Evolutionary conservation across 2,888 invertebrate species (phyloP).

Genomic region (Tachina lurida): DNA sequence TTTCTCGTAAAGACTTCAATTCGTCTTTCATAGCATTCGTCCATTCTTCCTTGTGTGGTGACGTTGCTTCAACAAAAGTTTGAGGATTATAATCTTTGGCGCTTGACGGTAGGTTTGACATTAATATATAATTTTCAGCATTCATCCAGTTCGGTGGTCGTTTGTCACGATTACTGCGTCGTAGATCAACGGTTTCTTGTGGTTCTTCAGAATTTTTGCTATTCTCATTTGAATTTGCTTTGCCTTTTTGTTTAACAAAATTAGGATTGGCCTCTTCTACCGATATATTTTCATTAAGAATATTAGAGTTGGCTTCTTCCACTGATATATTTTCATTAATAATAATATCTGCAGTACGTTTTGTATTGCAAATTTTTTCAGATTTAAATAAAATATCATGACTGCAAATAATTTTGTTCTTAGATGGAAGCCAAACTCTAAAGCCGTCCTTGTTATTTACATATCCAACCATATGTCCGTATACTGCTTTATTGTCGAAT

Average conservation of each 20-base stretch:
- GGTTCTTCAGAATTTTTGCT: too few relatives aligned
- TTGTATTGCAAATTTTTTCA: slow-evolving; percentile 26
- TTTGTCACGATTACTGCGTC: too few relatives aligned
- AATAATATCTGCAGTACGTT: slow-evolving; percentile 3
- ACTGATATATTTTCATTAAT: too few relatives aligned
- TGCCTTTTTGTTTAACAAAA: not conserved
- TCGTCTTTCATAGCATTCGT: slow-evolving; percentile 61
- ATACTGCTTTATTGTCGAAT: slow-evolving; percentile 24
- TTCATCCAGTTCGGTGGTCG: too few relatives aligned
- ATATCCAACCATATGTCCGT: slow-evolving; percentile 39
- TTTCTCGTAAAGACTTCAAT: slow-evolving; percentile 51
- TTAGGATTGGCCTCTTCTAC: not conserved
- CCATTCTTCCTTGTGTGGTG: slow-evolving; percentile 58
- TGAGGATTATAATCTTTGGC: slow-evolving; percentile 20
- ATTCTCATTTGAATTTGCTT: too few relatives aligned
- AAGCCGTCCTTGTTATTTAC: slow-evolving; percentile 35
- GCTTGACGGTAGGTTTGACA: too few relatives aligned
- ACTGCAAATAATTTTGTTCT: slow-evolving; percentile 32
- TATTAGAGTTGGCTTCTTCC: too few relatives aligned
- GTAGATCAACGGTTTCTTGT: too few relatives aligned
- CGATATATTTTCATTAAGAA: slow-evolving; percentile 17
- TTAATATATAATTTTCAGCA: too few relatives aligned
- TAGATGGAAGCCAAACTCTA: too few relatives aligned
- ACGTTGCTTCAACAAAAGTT: slow-evolving; percentile 47
- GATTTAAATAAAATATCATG: slow-evolving; percentile 42